Base-by-base conservation (phyloP, 2,888 invertebrate genomes). In the Hypselothyrea guttata region DNA sequence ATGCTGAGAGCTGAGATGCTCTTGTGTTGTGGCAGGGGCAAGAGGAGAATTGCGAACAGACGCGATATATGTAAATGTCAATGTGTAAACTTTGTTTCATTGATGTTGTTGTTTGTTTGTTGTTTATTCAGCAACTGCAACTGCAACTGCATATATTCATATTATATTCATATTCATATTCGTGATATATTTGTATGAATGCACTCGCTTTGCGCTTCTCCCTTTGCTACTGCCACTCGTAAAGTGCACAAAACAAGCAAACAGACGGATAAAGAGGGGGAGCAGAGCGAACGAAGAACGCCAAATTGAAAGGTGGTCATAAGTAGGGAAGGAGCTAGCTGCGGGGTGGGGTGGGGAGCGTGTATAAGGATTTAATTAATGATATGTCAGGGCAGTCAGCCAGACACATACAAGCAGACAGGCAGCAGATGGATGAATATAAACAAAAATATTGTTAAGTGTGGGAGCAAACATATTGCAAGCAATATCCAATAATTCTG, bases 211-310 rank as follows among this genome's bases (percentile, higher is more conserved):
- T n/a, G 33, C 34, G 33, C 22, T 13, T 51, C 18, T 46, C 54
- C 48, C 22, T 60, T 78, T 51, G 56, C 22, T 22, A 78, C 75
- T 79, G 72, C 59, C 64, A 79, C 67, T 71, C 60, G 71, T 41
- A 63, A 63, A 71, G 59, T 61, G 68, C 44, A 47, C 54, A 54
- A 59, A 48, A 41, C 37, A 56, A 22, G 13, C 46, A 64, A 31
- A 37, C 46, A 48, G 18, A 30, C 54, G 46, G 56, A 48, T 38
- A 58, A 11, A n/a, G 8, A 38, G 18, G 15, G 8, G 16, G 9
- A 13, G 7, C 33, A 37, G 15, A 22, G 15, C 31, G 41, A 16
- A 12, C 12, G 33, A 13, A 15, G 38, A 18, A 13, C 8, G 34
- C 22, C 18, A 37, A 40, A 41, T 48, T 18, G 42, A 37, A 48